These are phyloP conservation scores for Chloropsis hardwickii DNA, from an alignment of 2,113 vertebrate species.

Conservation along the genomic window DNA sequence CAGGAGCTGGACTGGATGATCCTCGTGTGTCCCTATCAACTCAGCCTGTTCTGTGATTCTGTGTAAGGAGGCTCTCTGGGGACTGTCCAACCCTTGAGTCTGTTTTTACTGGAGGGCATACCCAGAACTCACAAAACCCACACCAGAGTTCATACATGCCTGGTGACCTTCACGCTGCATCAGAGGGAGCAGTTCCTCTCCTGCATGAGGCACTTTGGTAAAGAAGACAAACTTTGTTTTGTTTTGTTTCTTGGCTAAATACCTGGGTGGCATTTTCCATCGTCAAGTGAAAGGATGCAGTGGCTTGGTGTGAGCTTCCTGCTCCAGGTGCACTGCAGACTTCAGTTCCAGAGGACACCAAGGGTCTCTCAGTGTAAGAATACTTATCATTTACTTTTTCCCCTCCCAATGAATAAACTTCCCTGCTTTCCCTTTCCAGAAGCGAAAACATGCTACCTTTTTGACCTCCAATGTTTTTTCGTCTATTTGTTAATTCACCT, in stretches of 20 bases:
- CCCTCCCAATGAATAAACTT: background rate
- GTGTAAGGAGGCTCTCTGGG: background rate
- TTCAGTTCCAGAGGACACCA: background rate
- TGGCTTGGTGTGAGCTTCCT: background rate
- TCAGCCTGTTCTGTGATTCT: background rate
- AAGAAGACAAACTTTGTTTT: background rate
- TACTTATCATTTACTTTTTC: background rate
- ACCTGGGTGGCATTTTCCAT: background rate
- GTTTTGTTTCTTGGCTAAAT: background rate
- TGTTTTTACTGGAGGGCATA: rapidly evolving
- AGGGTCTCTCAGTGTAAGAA: background rate
- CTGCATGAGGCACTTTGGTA: background rate
- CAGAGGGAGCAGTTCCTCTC: background rate
- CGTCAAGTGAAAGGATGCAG: background rate
- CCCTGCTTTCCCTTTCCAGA: background rate
- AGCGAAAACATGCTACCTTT: background rate
- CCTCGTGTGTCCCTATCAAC: background rate
- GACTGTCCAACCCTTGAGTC: background rate
- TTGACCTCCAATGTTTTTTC: background rate
- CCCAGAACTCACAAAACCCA: background rate
- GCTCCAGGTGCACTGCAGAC: background rate
- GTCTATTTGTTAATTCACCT: background rate
- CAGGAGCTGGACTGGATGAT: background rate
- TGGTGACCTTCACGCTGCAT: too few relatives aligned
- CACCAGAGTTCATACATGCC: too few relatives aligned